A percentile compares a stretch with the other conserved stretches of the same genome.
Evolutionary conservation across 2,113 vertebrate species (phyloP).

Genomic region (Hoplias malabaricus): DNA sequence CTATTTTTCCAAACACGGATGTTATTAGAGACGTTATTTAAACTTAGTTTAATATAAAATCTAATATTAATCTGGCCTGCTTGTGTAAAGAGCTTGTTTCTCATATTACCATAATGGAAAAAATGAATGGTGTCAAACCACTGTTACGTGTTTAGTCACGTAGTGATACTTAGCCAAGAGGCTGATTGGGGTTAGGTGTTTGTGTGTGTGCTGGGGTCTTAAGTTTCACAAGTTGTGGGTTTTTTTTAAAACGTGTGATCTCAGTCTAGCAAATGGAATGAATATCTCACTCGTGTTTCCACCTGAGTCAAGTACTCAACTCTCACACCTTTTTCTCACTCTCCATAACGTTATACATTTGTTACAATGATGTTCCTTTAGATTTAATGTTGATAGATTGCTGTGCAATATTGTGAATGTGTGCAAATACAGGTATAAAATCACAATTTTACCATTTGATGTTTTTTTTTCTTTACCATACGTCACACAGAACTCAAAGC

Average conservation of each 20-base stretch:
- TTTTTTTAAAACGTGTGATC: not conserved
- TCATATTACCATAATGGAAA: not conserved
- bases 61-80: not conserved
- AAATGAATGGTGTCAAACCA: not conserved
- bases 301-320: not conserved
- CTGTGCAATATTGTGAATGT: too few species aligned
- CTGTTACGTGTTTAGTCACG: conserved; percentile 1
- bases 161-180: not conserved
- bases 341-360: not conserved
- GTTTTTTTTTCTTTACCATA: too few species aligned
- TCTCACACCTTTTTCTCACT: not conserved
- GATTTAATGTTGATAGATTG: too few species aligned
- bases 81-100: not conserved
- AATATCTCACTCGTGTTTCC: not conserved
- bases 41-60: not conserved
- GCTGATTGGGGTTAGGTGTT: too few species aligned
- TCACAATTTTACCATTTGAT: too few species aligned
- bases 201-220: not conserved
- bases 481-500: too few species aligned
- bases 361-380: not conserved
- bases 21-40: not conserved
- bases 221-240: not conserved
- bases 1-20: not conserved
- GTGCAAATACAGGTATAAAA: too few species aligned
- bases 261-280: not conserved